Percentiles rank a stretch among this genome's conserved stretches.
These are phyloP conservation scores for Eupeodes luniger DNA, from an alignment of 2,888 invertebrate genomes.

Conservation along the genomic window DNA sequence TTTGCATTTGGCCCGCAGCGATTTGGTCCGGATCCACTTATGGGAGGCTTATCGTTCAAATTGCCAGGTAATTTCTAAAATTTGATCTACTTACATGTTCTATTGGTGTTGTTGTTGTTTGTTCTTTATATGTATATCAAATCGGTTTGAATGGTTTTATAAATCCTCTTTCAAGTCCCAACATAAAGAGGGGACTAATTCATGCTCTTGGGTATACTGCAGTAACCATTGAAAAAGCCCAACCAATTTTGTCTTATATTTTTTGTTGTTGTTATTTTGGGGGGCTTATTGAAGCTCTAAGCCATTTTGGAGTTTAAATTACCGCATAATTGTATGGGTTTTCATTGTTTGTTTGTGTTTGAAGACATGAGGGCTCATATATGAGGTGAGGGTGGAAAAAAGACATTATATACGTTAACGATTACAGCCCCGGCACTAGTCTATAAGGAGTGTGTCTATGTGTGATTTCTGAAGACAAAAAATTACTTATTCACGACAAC, in stretches of 20 bases:
- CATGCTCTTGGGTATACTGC: neutral
- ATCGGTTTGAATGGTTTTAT: slow-evolving; percentile 9
- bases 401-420: neutral
- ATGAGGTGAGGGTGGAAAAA: slow-evolving; percentile 13
- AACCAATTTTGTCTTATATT: neutral
- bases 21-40: slow-evolving; percentile 92
- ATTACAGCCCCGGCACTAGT: neutral
- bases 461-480: slow-evolving; percentile 20
- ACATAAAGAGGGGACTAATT: neutral
- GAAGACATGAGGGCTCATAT: neutral
- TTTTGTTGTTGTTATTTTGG: slow-evolving; percentile 2
- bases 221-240: neutral
- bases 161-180: slow-evolving; percentile 7
- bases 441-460: neutral
- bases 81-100: slow-evolving; percentile 62
- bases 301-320: slow-evolving; percentile 54
- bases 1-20: slow-evolving; percentile 94
- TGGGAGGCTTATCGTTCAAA: slow-evolving; percentile 92
- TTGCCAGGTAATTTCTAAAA: slow-evolving; percentile 88
- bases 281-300: slow-evolving; percentile 27
- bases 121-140: too few relatives aligned
- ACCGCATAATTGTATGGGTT: slow-evolving; percentile 68
- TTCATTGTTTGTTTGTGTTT: slow-evolving; percentile 44
- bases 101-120: neutral
- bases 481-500: slow-evolving; percentile 73